Evolutionary conservation across 2,113 vertebrate genomes (phyloP).

Genomic region (Salvelinus fontinalis): DNA sequence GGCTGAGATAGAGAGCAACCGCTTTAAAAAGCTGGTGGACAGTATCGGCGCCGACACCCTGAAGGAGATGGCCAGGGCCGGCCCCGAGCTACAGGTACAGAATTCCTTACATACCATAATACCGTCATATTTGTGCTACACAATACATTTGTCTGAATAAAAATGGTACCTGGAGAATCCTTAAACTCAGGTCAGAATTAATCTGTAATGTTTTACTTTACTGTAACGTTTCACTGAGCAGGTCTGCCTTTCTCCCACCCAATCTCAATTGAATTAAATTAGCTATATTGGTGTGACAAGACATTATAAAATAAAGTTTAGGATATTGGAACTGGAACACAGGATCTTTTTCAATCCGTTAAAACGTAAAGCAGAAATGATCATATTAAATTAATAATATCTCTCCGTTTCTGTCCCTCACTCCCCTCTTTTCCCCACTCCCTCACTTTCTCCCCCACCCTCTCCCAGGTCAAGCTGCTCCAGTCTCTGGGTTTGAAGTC

Average conservation of each 20-base stretch:
- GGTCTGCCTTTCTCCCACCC: too few species aligned
- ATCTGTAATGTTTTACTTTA: too few species aligned
- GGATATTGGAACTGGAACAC: too few species aligned
- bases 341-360: neutral
- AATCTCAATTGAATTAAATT: too few species aligned
- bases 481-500: conserved; percentile 86
- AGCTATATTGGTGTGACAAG: too few species aligned
- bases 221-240: too few species aligned
- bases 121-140: neutral
- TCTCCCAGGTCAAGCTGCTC: conserved; percentile 82
- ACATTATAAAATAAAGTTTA: neutral
- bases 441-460: too few species aligned
- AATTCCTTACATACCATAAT: neutral
- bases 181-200: too few species aligned
- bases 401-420: neutral
- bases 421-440: neutral
- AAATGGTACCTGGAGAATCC: too few species aligned
- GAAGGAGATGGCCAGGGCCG: conserved; percentile 80
- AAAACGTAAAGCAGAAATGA: too few species aligned
- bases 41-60: conserved; percentile 79
- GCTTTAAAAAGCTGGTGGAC: conserved; percentile 75
- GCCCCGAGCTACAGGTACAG: conserved; percentile 85
- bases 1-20: conserved; percentile 72
- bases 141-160: too few species aligned
- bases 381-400: too few species aligned